These are phyloP conservation scores for Chiroxiphia lanceolata DNA, from an alignment of 2,797 vertebrate genomes.

Conservation along the genomic window DNA sequence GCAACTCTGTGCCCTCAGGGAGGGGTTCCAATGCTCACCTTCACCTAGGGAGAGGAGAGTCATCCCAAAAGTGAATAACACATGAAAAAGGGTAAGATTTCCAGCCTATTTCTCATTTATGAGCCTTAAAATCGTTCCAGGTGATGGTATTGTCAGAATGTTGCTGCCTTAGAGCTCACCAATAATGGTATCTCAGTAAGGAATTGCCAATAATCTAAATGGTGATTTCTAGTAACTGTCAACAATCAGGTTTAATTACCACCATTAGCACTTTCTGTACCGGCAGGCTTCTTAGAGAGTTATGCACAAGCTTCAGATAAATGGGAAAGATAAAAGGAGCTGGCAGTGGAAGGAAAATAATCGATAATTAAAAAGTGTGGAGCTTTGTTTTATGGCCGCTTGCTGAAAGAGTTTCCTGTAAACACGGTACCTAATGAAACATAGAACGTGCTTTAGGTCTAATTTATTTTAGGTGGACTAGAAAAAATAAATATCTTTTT, in stretches of 20 bases:
- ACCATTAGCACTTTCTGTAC: not conserved
- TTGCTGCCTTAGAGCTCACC: not conserved
- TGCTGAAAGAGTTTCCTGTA: not conserved
- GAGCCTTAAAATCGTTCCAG: not conserved
- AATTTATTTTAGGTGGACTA: not conserved
- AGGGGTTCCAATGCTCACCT: not conserved
- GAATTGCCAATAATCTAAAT: not conserved
- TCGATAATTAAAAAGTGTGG: not conserved
- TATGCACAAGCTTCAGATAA: not conserved
- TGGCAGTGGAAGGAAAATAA: not conserved
- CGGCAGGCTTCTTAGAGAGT: not conserved
- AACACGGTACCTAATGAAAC: not conserved
- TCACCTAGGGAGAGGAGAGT: too few relatives aligned
- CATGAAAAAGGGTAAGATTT: not conserved
- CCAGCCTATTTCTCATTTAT: not conserved
- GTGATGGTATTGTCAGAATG: not conserved
- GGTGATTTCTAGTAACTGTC: not conserved
- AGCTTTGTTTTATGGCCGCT: not conserved
- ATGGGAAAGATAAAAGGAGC: not conserved
- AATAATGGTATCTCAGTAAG: not conserved
- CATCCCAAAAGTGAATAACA: not conserved
- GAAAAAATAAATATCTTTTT: not conserved
- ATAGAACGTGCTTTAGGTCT: not conserved
- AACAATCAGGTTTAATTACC: not conserved
- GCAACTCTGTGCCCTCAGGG: accelerated